These are phyloP conservation scores for Troilus luridus DNA, from an alignment of 2,888 invertebrate species.

Conservation along the genomic window DNA sequence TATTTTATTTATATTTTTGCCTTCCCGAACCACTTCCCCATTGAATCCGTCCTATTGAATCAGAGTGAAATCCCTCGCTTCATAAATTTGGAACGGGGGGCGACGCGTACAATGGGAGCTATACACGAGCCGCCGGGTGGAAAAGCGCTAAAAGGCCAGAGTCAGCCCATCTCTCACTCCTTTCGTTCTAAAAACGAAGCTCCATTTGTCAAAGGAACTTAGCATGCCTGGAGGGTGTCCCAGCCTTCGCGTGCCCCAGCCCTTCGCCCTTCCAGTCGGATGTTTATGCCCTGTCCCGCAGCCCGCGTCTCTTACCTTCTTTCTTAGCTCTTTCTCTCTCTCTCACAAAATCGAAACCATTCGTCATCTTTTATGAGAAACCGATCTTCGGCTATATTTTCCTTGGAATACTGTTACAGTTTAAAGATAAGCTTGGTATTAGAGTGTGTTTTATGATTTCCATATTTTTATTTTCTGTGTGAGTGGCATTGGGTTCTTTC, in stretches of 20 bases:
- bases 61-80: slow-evolving; percentile 6
- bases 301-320: background rate
- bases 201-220: slow-evolving; percentile 40
- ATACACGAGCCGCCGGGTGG: background rate
- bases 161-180: slow-evolving; percentile 18
- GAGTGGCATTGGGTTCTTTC: too few species aligned
- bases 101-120: background rate
- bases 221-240: slow-evolving; percentile 4
- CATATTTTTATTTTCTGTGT: too few species aligned
- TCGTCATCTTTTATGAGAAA: background rate
- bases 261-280: background rate
- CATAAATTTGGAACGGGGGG: background rate
- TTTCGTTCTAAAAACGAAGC: slow-evolving; percentile 15
- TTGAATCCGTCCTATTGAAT: slow-evolving; percentile 33
- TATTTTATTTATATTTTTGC: slow-evolving; percentile 11
- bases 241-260: background rate
- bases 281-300: background rate
- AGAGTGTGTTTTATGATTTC: too few species aligned
- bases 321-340: background rate
- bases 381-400: background rate
- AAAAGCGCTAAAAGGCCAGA: background rate
- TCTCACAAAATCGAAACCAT: background rate
- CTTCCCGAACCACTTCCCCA: background rate
- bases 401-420: background rate
- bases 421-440: background rate